These are phyloP conservation scores for Caenorhabditis virilis DNA, from an alignment of 2,888 invertebrate species.

Conservation along the genomic window DNA sequence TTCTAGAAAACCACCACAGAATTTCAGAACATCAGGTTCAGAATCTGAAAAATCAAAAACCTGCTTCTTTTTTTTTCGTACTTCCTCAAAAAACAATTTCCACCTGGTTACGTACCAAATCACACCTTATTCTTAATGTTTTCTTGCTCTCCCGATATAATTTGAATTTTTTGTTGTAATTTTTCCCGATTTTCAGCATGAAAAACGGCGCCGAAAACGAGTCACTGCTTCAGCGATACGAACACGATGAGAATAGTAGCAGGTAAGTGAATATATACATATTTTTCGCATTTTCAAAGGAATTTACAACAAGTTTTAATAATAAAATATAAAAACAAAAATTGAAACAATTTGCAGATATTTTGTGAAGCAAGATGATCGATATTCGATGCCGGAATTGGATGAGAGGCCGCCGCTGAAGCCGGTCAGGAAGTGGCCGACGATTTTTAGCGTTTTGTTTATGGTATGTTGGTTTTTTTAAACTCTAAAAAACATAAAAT, in stretches of 20 bases:
- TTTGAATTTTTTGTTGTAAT: background rate
- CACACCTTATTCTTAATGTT: background rate
- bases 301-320: too few relatives aligned
- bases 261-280: too few relatives aligned
- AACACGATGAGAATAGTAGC: slow-evolving; percentile 27
- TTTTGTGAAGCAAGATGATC: slow-evolving; percentile 18
- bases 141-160: background rate
- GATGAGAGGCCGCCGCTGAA: background rate
- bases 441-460: slow-evolving; percentile 38
- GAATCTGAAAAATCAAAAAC: background rate
- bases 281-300: too few relatives aligned
- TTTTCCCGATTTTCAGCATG: slow-evolving; percentile 16
- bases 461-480: slow-evolving; percentile 33
- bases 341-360: slow-evolving; percentile 10
- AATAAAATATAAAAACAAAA: slow-evolving; percentile 3
- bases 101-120: background rate
- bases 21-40: background rate
- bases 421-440: slow-evolving; percentile 42
- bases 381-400: slow-evolving; percentile 12
- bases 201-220: slow-evolving; percentile 31
- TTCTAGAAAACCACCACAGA: too few relatives aligned
- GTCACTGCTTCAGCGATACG: slow-evolving; percentile 21
- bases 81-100: background rate
- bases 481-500: too few relatives aligned
- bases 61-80: background rate